Evolutionary conservation across 2,888 invertebrate genomes (phyloP), one percentile per base, ranked within the genome.

Genomic region (Netelia melanura): DNA sequence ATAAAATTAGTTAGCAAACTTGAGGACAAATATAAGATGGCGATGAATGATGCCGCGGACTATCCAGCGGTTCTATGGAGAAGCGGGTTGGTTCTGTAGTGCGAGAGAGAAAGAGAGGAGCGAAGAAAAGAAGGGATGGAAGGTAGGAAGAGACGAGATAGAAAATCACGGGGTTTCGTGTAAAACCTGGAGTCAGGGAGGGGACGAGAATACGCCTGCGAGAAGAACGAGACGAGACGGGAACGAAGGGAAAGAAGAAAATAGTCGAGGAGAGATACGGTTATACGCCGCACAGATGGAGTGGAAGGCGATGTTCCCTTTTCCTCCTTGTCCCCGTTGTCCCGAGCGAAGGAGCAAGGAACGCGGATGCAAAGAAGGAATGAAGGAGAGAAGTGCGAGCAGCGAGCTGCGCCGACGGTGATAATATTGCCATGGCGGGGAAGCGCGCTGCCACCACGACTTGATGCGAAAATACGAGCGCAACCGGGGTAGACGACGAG

Each of bases 1-100:
- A 90, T 91, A 90, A 91, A 91, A 91, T 91, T 90, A 91, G 88
- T 91, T 91, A 79, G 90, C 83, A 86, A 91, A 89, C 91, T 90
- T 65, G 78, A 30, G 58, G 21, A 86, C 86, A 87, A 88, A 91
- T 91, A 72, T 79, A n/a, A 86, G 87, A 90, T 89, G 89, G 86
- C 87, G 90, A 90, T 88, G 88, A 90, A 91, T 88, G 89, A 89
- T 87, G 88, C 84, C 54, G 48, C 56, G 58, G 43, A 38, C 68
- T 70, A 77, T 72, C 54, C 78, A 48, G 38, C 30, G 6, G 5
- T 30, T 30, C 30, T 30, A 30, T 30, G 30, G 30, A 30, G 30
- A 30, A 30, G 30, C 6, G 30, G 5, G 30, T 5, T 30, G 30
- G 30, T 30, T 30, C 30, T 3, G 30, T 30, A 30, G 30, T 30